Evolutionary conservation across 2,113 vertebrate species (phyloP).

Genomic region (Clarias magur): DNA sequence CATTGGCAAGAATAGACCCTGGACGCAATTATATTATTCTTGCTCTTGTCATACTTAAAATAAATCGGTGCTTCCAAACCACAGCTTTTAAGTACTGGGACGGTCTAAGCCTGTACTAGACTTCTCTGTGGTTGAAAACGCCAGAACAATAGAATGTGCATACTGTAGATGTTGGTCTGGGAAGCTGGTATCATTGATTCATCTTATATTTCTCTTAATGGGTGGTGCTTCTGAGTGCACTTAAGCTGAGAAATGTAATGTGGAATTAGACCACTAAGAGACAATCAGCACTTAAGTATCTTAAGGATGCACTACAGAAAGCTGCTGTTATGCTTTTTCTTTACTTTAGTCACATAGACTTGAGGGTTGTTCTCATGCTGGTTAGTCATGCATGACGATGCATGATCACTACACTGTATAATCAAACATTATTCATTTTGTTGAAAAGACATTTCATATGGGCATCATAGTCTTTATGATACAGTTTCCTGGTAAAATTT

Average conservation of each 20-base stretch:
- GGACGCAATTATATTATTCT: background rate
- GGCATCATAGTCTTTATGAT: background rate
- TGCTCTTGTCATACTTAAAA: background rate
- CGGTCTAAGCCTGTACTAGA: background rate
- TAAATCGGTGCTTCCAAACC: background rate
- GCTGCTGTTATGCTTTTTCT: background rate
- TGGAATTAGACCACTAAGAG: background rate
- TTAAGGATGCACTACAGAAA: background rate
- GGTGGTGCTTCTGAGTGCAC: slow-evolving; percentile 16
- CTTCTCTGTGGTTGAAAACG: background rate
- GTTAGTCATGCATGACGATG: background rate
- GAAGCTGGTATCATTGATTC: background rate
- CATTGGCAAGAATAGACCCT: background rate
- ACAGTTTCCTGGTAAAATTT: background rate
- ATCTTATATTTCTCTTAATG: background rate
- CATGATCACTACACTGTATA: background rate
- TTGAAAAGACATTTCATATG: background rate
- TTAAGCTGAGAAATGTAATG: background rate
- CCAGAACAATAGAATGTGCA: background rate
- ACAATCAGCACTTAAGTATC: background rate
- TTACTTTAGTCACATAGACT: background rate
- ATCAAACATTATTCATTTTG: background rate
- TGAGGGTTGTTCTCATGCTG: background rate
- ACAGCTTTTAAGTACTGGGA: background rate
- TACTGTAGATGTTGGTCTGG: background rate